These are phyloP conservation scores for Caenorhabditis latens DNA, from an alignment of 1,140 invertebrate species.

Conservation along the genomic window DNA sequence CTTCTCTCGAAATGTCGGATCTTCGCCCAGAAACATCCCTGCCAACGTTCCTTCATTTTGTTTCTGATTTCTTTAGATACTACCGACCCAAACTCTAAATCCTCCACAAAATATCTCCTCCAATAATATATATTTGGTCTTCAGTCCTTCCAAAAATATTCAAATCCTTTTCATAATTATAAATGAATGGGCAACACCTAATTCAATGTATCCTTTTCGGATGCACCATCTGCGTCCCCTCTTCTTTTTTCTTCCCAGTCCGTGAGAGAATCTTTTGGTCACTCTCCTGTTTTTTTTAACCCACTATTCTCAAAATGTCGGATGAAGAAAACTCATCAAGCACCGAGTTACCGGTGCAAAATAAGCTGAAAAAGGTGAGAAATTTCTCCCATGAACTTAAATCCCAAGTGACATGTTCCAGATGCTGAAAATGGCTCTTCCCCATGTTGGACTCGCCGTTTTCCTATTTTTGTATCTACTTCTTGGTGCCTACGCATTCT, in stretches of 20 bases:
- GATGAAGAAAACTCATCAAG: slow-evolving; percentile 47
- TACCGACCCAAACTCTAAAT: no score
- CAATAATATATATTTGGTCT: no score
- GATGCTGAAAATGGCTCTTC: slow-evolving; percentile 67
- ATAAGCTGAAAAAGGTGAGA: slow-evolving; percentile 45
- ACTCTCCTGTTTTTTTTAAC: not conserved
- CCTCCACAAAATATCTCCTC: no score
- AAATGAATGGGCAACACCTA: no score
- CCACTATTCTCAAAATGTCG: not conserved
- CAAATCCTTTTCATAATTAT: no score
- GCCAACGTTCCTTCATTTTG: no score
- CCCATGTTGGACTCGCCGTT: slow-evolving; percentile 65
- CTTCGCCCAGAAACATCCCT: no score
- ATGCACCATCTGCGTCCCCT: not conserved
- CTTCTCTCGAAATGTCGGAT: no score
- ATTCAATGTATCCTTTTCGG: no score
- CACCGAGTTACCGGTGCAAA: slow-evolving; percentile 45
- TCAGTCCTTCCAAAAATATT: no score
- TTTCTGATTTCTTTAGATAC: no score
- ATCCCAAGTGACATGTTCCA: slow-evolving; percentile 4
- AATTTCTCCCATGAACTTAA: not conserved
- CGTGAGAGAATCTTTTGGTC: not conserved
- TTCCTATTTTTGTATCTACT: slow-evolving; percentile 67
- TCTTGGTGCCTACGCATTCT: slow-evolving; percentile 60
- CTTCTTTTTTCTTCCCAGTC: not conserved